Conservation (phyloP, 1,140 invertebrate species). For the Chironomus tepperi region DNA sequence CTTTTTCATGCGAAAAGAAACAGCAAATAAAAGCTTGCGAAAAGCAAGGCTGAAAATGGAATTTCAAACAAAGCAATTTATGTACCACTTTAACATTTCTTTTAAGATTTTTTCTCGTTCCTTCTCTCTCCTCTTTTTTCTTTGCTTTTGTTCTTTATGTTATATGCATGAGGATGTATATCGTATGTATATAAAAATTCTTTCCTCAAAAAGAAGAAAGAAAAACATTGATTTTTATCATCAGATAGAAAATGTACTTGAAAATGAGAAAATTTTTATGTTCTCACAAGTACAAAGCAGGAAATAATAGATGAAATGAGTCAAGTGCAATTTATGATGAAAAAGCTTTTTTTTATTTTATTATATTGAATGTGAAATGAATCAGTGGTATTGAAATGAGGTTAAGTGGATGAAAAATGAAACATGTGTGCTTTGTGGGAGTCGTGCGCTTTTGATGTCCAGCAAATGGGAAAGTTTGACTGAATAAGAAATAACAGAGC, state of each 20-base stretch:
- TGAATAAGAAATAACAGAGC: too few relatives aligned
- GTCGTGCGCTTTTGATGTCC: too few relatives aligned
- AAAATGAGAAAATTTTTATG: constrained; percentile 6
- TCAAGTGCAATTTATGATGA: constrained; percentile 13
- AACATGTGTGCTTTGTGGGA: not conserved
- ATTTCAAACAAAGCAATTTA: too few relatives aligned
- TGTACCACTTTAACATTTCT: too few relatives aligned
- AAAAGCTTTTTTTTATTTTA: not conserved
- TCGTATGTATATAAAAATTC: not conserved
- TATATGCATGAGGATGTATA: not conserved
- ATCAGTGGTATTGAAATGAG: not conserved
- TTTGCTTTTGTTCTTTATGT: not conserved
- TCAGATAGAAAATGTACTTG: constrained; percentile 1
- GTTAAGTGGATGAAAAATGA: constrained; percentile 1
- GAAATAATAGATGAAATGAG: not conserved
- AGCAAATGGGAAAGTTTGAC: too few relatives aligned
- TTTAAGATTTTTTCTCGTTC: too few relatives aligned
- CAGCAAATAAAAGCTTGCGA: too few relatives aligned
- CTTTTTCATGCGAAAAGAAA: too few relatives aligned
- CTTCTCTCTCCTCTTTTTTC: not conserved
- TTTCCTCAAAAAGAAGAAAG: too few relatives aligned
- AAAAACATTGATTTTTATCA: constrained; percentile 6
- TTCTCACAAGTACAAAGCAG: not conserved
- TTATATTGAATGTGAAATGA: not conserved
- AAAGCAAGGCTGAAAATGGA: too few relatives aligned